These are phyloP conservation scores for Borostomias antarcticus DNA, from an alignment of 2,797 vertebrate genomes.

Conservation along the genomic window DNA sequence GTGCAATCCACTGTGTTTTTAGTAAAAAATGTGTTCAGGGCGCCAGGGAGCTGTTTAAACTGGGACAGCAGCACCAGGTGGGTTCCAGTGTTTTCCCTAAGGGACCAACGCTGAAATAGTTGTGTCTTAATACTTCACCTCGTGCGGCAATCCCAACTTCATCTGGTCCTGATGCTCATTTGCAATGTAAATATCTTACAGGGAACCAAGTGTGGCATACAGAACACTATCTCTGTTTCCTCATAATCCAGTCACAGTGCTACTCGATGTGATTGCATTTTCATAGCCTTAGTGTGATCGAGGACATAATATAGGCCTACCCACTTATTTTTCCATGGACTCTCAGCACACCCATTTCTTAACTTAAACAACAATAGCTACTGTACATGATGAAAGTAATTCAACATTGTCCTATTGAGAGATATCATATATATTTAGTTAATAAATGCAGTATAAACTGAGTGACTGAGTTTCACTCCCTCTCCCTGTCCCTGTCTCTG, in stretches of 20 bases:
- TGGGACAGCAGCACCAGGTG: background rate
- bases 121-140: slow-evolving; percentile 59
- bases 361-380: no score
- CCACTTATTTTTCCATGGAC: background rate
- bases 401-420: no score
- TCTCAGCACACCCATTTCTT: no score
- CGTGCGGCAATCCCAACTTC: slow-evolving; percentile 17
- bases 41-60: no score
- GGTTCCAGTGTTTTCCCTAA: background rate
- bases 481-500: no score
- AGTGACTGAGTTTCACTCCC: no score
- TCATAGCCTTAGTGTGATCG: background rate
- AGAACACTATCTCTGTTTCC: slow-evolving; percentile 22
- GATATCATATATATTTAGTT: no score
- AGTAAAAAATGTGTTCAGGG: no score
- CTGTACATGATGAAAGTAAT: no score
- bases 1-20: background rate
- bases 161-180: slow-evolving; percentile 45
- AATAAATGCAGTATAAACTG: no score
- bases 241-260: background rate
- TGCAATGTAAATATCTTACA: slow-evolving; percentile 66
- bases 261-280: background rate
- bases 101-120: slow-evolving; percentile 30
- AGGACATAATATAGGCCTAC: background rate
- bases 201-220: slow-evolving; percentile 17